Conservation (phyloP, 2,888 invertebrate species). For the Mycalesis mineus region DNA sequence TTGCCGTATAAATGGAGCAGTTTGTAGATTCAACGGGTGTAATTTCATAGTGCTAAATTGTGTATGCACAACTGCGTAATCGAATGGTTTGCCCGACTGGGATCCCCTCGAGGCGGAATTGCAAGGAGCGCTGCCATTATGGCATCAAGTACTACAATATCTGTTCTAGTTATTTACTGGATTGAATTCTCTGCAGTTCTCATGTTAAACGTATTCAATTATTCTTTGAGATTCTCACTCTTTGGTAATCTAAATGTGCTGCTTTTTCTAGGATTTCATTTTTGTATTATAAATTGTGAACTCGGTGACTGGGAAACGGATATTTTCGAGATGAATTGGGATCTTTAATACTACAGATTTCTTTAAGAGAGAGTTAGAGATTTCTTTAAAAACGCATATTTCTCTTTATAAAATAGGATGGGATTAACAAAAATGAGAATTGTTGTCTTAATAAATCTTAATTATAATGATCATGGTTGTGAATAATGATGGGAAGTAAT, state of each 20-base stretch:
- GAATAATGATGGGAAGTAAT: constrained; percentile 17
- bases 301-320: not conserved
- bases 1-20: not conserved
- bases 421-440: not conserved
- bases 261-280: not conserved
- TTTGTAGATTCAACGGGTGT: constrained; percentile 1
- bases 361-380: too few species aligned
- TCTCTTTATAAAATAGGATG: not conserved
- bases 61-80: constrained; percentile 12
- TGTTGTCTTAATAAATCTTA: constrained; percentile 4
- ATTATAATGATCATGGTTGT: constrained; percentile 11
- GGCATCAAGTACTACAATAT: constrained; percentile 8
- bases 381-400: not conserved
- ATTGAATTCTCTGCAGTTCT: constrained; percentile 7
- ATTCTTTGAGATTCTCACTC: not conserved
- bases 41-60: constrained; percentile 10
- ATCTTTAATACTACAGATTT: too few species aligned
- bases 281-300: not conserved
- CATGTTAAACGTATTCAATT: constrained; percentile 6
- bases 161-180: constrained; percentile 10
- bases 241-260: not conserved
- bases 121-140: constrained; percentile 9
- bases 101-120: constrained; percentile 8
- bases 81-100: constrained; percentile 6
- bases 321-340: not conserved